phyloP scores from a whole-genome alignment of 2,113 vertebrate genomes.

The Pangasianodon gigas region DNA sequence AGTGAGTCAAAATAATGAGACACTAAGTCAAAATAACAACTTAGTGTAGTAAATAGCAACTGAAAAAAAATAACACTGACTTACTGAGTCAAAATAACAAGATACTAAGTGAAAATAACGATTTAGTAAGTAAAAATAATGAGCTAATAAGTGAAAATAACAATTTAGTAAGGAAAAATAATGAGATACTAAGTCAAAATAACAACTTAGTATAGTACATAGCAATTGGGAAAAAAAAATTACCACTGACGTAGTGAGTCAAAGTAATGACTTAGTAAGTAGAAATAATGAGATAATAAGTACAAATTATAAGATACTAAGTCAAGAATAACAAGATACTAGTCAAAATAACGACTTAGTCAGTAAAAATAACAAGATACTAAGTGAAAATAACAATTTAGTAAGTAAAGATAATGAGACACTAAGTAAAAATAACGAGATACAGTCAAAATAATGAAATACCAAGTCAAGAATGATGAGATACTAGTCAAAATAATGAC shows the following conservation, averaged over 20 bases:
- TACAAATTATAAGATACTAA: background rate
- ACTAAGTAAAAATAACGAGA: background rate
- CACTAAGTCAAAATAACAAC: too few species aligned
- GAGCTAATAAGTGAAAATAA: too few species aligned
- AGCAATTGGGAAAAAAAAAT: too few species aligned
- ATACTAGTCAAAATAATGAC: too few species aligned
- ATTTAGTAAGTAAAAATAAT: too few species aligned
- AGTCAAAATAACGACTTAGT: background rate
- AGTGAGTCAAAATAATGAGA: too few species aligned
- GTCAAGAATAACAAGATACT: background rate
- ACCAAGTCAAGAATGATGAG: background rate
- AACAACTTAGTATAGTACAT: background rate
- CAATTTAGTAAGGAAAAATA: too few species aligned
- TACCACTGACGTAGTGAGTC: background rate
- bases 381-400: background rate
- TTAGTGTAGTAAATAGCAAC: too few species aligned
- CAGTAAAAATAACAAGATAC: background rate
- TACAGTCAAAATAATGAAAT: background rate
- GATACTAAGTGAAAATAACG: too few species aligned
- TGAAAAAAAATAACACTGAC: too few species aligned
- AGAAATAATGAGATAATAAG: background rate
- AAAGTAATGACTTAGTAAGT: background rate
- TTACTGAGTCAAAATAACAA: background rate
- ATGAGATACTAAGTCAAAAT: too few species aligned
- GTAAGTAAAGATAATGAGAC: background rate